phyloP scores from a whole-genome alignment of 2,888 invertebrate species.

The Mayetiola destructor region DNA sequence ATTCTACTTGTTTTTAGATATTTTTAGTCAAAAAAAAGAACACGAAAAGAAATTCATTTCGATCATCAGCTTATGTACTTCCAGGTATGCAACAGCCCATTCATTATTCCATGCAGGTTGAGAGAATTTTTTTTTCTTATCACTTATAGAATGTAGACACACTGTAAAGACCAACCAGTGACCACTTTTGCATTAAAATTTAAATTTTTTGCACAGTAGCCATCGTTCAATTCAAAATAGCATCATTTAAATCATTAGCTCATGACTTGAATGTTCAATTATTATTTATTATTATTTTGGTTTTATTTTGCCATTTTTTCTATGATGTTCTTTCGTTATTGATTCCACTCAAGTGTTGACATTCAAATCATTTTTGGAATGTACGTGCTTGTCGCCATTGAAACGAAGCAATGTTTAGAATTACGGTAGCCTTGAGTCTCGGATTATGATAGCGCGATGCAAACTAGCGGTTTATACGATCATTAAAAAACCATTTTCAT shows the following conservation, averaged over 20 bases:
- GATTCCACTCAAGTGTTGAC: not conserved
- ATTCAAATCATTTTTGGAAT: not conserved
- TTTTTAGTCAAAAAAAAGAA: not conserved
- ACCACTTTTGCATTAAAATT: not conserved
- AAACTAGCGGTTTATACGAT: not conserved
- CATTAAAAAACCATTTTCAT: slow-evolving; percentile 6
- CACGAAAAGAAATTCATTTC: not conserved
- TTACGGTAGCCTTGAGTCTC: not conserved
- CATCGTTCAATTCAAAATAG: not conserved
- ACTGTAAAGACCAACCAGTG: not conserved
- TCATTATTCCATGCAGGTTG: not conserved
- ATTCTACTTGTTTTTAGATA: not conserved
- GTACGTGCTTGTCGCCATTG: not conserved
- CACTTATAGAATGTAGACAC: not conserved
- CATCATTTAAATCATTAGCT: not conserved
- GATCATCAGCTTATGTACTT: not conserved
- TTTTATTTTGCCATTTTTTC: not conserved
- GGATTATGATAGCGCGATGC: not conserved
- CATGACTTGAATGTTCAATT: not conserved
- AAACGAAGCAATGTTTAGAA: not conserved
- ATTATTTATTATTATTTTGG: too few species aligned
- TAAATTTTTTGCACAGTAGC: not conserved
- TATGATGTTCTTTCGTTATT: not conserved
- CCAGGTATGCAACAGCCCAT: not conserved
- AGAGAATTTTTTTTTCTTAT: not conserved